Evolutionary conservation across 2,888 invertebrate species (phyloP), one percentile per base, ranked within the genome.

Genomic region (Hesperia comma): DNA sequence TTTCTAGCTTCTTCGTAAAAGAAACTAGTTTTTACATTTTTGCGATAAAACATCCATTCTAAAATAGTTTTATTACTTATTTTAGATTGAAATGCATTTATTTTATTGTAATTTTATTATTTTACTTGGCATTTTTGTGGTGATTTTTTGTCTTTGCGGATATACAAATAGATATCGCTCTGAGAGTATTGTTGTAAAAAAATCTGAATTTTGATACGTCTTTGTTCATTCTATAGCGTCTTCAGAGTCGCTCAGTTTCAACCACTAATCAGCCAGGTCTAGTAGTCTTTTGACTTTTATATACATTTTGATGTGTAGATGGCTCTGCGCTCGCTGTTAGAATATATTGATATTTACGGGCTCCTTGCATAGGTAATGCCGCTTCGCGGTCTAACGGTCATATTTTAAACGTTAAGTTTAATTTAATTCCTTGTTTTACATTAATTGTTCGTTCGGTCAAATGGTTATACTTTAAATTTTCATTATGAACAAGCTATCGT

Each of bases 251-350:
- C 14, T 41, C 41, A 41, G 41, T 41, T 41, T 14, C 17, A 17
- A 46, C 6, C 15, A 37, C 37, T 26, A 26, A 12, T 49, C 60
- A 32, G 33, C 49, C 49, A 19, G 43, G 8, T 10, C 15, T 54
- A 17, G 17, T 46, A 26, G 43, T 56, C 61, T 61, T 67, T 61
- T 60, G 49, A 55, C 37, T 43, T 51, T 61, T 67, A 41, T 54
- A 55, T 37, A 61, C 61, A 61, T 60, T 61, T 67, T 67, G n/a
- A 60, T 40, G 41, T 53, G 21, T 41, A 66, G 43, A 54, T 33
- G 37, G 63, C 63, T 63, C 57, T 40, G 57, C 63, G 57, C 49
- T 63, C 63, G 33, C 41, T 55, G 49, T 61, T 37, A 46, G n/a
- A 43, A 6, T n/a, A 43, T 43, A 43, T 43, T 15, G 15, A 46